A percentile compares a stretch with the other conserved stretches of the same genome.
These are phyloP conservation scores for Palythoa heliodiscus DNA, from an alignment of 92 coral and sea anemone species.

Conservation along the genomic window DNA sequence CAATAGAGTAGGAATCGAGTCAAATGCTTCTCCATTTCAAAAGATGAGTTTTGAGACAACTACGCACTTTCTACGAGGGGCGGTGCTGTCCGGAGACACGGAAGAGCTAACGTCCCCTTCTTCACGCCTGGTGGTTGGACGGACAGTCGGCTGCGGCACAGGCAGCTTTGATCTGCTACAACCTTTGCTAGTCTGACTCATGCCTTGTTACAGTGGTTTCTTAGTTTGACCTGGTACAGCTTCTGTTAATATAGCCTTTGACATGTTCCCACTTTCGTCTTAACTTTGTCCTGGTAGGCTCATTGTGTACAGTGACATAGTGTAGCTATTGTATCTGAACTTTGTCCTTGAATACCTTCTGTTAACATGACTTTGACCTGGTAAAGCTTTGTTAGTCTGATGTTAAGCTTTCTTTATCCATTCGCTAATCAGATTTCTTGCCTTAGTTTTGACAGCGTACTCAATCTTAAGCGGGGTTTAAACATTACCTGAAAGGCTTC, in stretches of 20 bases:
- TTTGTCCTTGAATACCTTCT: not conserved
- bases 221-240: not conserved
- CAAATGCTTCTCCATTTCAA: conserved; percentile 96
- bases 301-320: too few species aligned
- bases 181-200: conserved; percentile 44
- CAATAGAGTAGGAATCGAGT: conserved; percentile 92
- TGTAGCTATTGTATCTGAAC: too few species aligned
- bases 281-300: too few species aligned
- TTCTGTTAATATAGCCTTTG: too few species aligned
- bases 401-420: too few species aligned
- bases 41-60: conserved; percentile 99
- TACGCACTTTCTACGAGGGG: conserved; percentile 92
- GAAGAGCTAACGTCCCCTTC: conserved; percentile 89
- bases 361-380: not conserved
- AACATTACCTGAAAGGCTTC: too few species aligned
- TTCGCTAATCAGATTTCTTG: too few species aligned
- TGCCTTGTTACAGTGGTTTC: not conserved
- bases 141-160: conserved; percentile 91
- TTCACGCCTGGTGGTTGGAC: conserved; percentile 93
- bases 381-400: too few species aligned
- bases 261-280: too few species aligned
- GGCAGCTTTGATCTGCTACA: conserved; percentile 91
- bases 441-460: too few species aligned
- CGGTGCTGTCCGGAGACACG: conserved; percentile 88
- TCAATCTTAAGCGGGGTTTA: too few species aligned